Evolutionary conservation across 2,797 vertebrate genomes (phyloP).

Genomic region (Muscicapa striata): DNA sequence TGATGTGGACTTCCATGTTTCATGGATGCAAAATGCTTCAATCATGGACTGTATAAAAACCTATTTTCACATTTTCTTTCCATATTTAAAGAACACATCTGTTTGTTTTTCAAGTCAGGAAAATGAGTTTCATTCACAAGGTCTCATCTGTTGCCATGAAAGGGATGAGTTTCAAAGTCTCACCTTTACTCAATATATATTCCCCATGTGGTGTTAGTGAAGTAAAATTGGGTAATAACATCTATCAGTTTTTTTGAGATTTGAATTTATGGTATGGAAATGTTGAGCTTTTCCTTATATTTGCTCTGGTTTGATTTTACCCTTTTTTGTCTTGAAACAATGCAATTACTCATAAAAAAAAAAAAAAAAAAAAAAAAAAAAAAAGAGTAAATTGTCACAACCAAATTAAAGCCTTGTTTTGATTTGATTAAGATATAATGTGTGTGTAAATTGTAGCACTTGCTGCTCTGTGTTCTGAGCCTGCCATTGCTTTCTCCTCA

Average conservation of each 20-base stretch:
- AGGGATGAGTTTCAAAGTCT: background rate
- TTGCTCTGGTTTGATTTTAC: background rate
- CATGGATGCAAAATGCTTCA: background rate
- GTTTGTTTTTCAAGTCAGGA: background rate
- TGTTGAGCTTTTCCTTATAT: background rate
- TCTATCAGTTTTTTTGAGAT: background rate
- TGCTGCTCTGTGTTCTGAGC: background rate
- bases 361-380: no score
- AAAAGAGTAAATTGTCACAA: background rate
- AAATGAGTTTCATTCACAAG: background rate
- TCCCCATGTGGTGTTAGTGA: background rate
- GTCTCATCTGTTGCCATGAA: background rate
- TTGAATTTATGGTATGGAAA: background rate
- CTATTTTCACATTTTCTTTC: background rate
- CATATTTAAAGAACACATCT: background rate
- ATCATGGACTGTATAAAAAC: background rate
- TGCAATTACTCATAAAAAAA: background rate
- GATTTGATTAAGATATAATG: background rate
- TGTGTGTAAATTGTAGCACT: background rate
- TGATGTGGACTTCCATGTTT: background rate
- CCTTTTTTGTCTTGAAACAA: background rate
- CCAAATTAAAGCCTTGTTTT: background rate
- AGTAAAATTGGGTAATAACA: background rate
- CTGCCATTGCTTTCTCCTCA: background rate
- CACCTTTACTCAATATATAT: background rate